Evolutionary conservation across 2,113 vertebrate genomes (phyloP).

Genomic region (Dipodomys spectabilis): DNA sequence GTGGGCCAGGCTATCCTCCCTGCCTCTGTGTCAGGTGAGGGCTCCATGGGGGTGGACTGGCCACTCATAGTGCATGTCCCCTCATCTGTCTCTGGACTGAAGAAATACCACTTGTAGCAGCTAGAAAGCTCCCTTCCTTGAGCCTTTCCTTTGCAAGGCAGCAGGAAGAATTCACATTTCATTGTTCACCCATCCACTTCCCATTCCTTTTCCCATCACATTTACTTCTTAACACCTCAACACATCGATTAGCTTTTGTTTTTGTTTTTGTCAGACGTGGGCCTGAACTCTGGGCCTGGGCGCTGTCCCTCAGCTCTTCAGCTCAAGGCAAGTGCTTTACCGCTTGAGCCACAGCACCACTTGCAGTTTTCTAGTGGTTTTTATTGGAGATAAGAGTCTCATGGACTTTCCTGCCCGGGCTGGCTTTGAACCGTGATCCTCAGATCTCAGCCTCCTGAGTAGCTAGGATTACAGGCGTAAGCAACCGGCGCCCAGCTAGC

Average conservation of each 20-base stretch:
- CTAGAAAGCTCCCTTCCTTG: not conserved
- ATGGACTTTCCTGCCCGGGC: too few species aligned
- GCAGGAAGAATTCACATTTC: not conserved
- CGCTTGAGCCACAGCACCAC: too few species aligned
- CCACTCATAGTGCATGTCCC: fast-evolving
- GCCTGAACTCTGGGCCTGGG: too few species aligned
- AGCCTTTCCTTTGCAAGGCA: not conserved
- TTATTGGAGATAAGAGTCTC: too few species aligned
- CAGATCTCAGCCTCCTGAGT: too few species aligned
- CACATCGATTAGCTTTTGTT: not conserved
- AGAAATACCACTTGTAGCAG: too few species aligned
- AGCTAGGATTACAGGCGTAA: too few species aligned
- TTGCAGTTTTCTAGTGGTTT: too few species aligned
- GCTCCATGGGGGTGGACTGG: fast-evolving
- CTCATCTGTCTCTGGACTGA: not conserved
- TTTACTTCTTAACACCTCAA: not conserved
- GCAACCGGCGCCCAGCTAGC: not conserved
- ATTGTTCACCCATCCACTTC: not conserved
- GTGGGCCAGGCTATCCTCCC: slow-evolving; percentile 96
- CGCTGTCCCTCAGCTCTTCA: too few species aligned
- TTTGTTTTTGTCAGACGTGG: not conserved
- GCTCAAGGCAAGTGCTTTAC: too few species aligned
- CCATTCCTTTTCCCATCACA: not conserved
- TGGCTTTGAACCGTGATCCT: too few species aligned
- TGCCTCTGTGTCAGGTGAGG: slow-evolving; percentile 95